Percentiles rank a stretch among this genome's conserved stretches.
phyloP scores from a whole-genome alignment of 1,140 invertebrate species.

The Orchesella cincta region DNA sequence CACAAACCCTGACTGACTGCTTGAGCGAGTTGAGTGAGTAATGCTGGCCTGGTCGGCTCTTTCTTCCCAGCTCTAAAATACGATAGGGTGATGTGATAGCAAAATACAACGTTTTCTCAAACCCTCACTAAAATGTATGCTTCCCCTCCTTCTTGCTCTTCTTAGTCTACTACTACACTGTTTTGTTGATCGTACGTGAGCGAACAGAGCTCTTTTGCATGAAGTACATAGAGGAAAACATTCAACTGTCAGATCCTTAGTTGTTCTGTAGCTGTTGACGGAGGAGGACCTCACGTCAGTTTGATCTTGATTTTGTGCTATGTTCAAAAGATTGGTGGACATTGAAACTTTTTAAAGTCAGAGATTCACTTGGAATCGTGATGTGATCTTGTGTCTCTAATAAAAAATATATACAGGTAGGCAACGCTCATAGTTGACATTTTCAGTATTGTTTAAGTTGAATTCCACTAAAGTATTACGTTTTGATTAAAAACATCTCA shows the following conservation, averaged over 20 bases:
- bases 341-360: background rate
- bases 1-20: constrained; percentile 24
- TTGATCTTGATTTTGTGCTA: background rate
- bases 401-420: too few relatives aligned
- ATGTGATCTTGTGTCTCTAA: too few relatives aligned
- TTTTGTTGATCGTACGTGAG: background rate
- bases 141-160: too few relatives aligned
- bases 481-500: too few relatives aligned
- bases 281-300: constrained; percentile 14
- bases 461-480: too few relatives aligned
- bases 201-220: background rate
- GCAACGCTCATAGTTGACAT: too few relatives aligned
- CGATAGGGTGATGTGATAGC: constrained; percentile 7
- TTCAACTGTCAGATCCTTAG: background rate
- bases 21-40: constrained; percentile 17
- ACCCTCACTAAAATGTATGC: background rate
- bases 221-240: background rate
- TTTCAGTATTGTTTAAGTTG: too few relatives aligned
- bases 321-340: background rate
- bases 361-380: too few relatives aligned
- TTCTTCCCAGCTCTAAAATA: background rate
- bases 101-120: background rate
- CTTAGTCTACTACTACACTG: background rate
- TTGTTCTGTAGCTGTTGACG: background rate
- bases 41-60: background rate